A percentile compares a stretch with the other conserved stretches of the same genome.
Conservation (phyloP, 2,888 invertebrate genomes). For the Automeris io region DNA sequence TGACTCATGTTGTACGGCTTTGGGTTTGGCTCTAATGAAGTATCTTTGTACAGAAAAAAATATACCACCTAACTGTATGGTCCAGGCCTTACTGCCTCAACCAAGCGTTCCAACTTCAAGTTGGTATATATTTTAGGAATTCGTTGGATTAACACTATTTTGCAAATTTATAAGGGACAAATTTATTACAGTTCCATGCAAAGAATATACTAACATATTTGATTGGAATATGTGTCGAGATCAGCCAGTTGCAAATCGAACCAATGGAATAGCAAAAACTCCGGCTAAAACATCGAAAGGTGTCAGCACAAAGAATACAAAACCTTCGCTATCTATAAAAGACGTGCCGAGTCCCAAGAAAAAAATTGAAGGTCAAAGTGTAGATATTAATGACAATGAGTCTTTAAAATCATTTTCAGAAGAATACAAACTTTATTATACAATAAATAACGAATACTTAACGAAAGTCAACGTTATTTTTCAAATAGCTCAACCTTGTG, state of each 20-base stretch:
- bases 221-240: constrained; percentile 49
- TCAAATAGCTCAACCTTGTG: constrained; percentile 12
- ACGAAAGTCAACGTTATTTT: constrained; percentile 31
- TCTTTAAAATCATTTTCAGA: constrained; percentile 15
- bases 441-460: constrained; percentile 31
- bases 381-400: constrained; percentile 4
- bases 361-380: constrained; percentile 20
- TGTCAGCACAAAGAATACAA: constrained; percentile 25
- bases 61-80: constrained; percentile 29
- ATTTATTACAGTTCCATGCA: constrained; percentile 16
- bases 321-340: constrained; percentile 25
- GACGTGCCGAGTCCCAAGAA: constrained; percentile 20
- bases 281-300: constrained; percentile 28
- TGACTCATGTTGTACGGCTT: constrained; percentile 73
- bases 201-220: constrained; percentile 24
- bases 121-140: constrained; percentile 22
- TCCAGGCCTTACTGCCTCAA: constrained; percentile 40
- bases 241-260: constrained; percentile 4
- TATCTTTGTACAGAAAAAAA: constrained; percentile 41
- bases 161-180: no score
- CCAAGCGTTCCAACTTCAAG: constrained; percentile 12
- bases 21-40: constrained; percentile 55
- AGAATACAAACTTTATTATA: constrained; percentile 28
- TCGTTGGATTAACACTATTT: not conserved
- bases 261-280: constrained; percentile 16